These are phyloP conservation scores for Drosophila meridiana DNA, from an alignment of 2,888 invertebrate species.

Conservation along the genomic window DNA sequence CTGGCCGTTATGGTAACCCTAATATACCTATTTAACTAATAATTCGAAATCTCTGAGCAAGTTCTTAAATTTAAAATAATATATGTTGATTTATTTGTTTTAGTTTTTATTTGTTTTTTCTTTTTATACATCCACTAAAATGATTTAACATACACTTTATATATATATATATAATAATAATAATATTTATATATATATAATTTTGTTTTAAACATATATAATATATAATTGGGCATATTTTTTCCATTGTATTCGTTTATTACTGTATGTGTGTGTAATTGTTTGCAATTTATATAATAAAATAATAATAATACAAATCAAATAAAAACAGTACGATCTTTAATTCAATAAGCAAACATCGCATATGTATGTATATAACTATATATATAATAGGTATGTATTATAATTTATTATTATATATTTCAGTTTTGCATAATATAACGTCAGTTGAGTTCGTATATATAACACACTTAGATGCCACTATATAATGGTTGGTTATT, in stretches of 20 bases:
- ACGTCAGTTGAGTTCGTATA: constrained; percentile 53
- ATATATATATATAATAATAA: constrained; percentile 40
- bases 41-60: not conserved
- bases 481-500: constrained; percentile 49
- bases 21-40: not conserved
- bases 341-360: constrained; percentile 44
- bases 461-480: constrained; percentile 41
- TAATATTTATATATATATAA: constrained; percentile 35
- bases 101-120: constrained; percentile 30
- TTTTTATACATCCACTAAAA: constrained; percentile 76
- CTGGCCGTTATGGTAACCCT: constrained; percentile 1
- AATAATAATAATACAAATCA: constrained; percentile 27
- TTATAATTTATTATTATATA: constrained; percentile 29
- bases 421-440: constrained; percentile 41
- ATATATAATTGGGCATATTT: constrained; percentile 66
- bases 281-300: constrained; percentile 46
- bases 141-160: constrained; percentile 74
- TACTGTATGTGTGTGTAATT: constrained; percentile 50
- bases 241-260: constrained; percentile 54
- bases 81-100: constrained; percentile 51
- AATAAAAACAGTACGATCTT: constrained; percentile 41
- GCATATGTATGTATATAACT: constrained; percentile 33
- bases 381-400: constrained; percentile 23
- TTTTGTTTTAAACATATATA: constrained; percentile 49
- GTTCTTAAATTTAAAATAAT: not conserved